A percentile compares a stretch with the other conserved stretches of the same genome.
Conservation (phyloP, 2,888 invertebrate genomes). For the Callinectes sapidus region DNA sequence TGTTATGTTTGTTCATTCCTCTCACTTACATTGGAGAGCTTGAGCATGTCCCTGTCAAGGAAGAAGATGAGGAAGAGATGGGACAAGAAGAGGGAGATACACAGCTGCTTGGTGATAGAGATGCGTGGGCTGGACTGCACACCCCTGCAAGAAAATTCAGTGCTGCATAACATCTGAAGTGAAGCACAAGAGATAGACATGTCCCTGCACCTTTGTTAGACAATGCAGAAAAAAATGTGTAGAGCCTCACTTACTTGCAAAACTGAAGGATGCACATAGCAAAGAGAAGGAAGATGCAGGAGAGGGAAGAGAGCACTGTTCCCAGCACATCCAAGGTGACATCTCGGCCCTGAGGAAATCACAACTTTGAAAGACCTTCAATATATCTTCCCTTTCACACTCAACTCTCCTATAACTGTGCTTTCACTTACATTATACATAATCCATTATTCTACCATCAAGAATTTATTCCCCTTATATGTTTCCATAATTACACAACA, state of each 20-base stretch:
- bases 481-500: no score
- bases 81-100: constrained; percentile 78
- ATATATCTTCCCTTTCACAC: neutral
- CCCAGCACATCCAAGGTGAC: constrained; percentile 49
- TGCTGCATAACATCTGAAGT: neutral
- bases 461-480: no score
- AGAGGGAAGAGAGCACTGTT: constrained; percentile 40
- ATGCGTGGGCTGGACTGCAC: constrained; percentile 74
- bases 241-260: constrained; percentile 47
- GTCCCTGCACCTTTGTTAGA: neutral
- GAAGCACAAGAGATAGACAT: neutral
- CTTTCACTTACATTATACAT: neutral
- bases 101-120: constrained; percentile 79
- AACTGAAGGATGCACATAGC: constrained; percentile 53
- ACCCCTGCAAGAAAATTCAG: neutral
- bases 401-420: neutral
- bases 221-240: neutral
- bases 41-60: constrained; percentile 70
- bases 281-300: constrained; percentile 42
- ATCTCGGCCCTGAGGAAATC: constrained; percentile 54
- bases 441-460: no score
- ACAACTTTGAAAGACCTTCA: neutral
- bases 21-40: constrained; percentile 53
- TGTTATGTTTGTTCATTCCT: neutral
- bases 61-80: constrained; percentile 77